A percentile compares a stretch with the other conserved stretches of the same genome.
These are phyloP conservation scores for Sorex araneus DNA, from an alignment of 2,113 vertebrate genomes.

Conservation along the genomic window DNA sequence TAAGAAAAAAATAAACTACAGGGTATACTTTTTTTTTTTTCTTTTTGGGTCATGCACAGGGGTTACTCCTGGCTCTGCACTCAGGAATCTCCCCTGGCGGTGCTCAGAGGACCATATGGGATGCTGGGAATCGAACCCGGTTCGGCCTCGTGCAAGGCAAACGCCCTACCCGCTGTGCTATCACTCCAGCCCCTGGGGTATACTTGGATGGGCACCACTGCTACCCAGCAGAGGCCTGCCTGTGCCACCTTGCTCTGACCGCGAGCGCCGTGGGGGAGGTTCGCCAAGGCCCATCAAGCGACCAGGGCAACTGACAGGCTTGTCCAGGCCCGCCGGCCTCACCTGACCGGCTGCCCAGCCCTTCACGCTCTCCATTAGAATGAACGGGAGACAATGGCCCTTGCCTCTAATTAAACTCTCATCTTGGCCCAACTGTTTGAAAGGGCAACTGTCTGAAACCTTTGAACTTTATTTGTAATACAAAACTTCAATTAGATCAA, in stretches of 20 bases:
- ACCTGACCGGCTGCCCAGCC: slow-evolving; percentile 77
- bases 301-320: slow-evolving; percentile 83
- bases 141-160: no score
- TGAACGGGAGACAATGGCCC: slow-evolving; percentile 84
- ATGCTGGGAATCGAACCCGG: no score
- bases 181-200: no score
- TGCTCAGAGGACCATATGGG: no score
- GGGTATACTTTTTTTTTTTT: no score
- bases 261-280: not conserved
- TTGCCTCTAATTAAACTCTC: slow-evolving; percentile 95
- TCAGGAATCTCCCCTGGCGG: no score
- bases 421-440: slow-evolving; percentile 88
- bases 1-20: slow-evolving; percentile 30
- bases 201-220: slow-evolving; percentile 32
- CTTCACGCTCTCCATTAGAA: slow-evolving; percentile 67
- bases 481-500: slow-evolving; percentile 98
- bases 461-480: slow-evolving; percentile 96
- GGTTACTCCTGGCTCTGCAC: no score
- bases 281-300: slow-evolving; percentile 77
- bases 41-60: no score
- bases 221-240: not conserved
- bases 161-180: no score
- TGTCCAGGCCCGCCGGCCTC: slow-evolving; percentile 71
- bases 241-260: not conserved
- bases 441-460: slow-evolving; percentile 95